Evolutionary conservation across 2,888 invertebrate species (phyloP).

Genomic region (Pachymerium ferrugineum): DNA sequence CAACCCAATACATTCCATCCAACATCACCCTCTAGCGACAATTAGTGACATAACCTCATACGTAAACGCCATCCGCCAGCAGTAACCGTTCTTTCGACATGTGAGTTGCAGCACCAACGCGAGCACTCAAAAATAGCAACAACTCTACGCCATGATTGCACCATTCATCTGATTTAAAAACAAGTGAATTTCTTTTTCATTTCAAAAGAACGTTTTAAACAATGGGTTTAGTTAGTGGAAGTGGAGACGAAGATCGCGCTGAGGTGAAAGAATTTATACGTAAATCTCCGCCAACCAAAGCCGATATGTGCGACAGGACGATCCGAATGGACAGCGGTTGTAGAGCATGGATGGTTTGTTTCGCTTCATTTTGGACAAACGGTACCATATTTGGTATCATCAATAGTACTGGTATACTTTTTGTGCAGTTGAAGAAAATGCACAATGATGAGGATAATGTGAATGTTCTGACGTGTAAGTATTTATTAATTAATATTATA

Average conservation of each 20-base stretch:
- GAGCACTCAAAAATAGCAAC: too few relatives aligned
- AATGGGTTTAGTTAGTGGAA: neutral
- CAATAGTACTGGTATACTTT: constrained; percentile 79
- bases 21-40: too few relatives aligned
- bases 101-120: neutral
- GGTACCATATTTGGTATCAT: constrained; percentile 86
- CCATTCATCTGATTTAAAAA: too few relatives aligned
- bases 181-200: too few relatives aligned
- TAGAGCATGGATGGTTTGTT: constrained; percentile 72
- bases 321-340: constrained; percentile 59
- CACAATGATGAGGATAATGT: constrained; percentile 63
- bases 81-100: constrained; percentile 11
- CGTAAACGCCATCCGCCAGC: neutral
- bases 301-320: too few relatives aligned
- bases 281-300: neutral
- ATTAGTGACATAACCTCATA: too few relatives aligned
- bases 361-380: constrained; percentile 81
- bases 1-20: too few relatives aligned
- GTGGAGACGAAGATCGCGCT: neutral
- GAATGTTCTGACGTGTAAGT: constrained; percentile 72
- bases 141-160: too few relatives aligned
- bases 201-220: too few relatives aligned
- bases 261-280: neutral
- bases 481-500: too few relatives aligned
- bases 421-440: constrained; percentile 61